Evolutionary conservation across 1,140 invertebrate genomes (phyloP), one percentile per base, ranked within the genome.

Genomic region (Andrena cerasifolii): DNA sequence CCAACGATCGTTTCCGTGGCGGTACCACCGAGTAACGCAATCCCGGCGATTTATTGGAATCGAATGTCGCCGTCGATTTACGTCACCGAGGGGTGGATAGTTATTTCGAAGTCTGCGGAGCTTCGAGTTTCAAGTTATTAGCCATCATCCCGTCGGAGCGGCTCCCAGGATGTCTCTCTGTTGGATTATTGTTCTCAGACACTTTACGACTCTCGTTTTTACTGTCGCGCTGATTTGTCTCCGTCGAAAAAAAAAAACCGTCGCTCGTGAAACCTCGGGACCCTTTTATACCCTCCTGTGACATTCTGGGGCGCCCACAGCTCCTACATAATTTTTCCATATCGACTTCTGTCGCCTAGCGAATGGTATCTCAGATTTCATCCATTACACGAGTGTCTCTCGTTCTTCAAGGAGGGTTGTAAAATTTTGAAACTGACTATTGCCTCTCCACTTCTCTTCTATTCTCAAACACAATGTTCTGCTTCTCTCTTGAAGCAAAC

Each of bases 141-240:
- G 24, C 3, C 24, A n/a, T 31, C 0, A 0, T 56, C 31, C 0
- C 51, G 7, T 8, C 26, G 26, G 1, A 18, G 53, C 4, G 31
- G 12, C 26, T 56, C 26, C 12, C 16, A 31, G 7, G 16, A 14
- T 28, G 26, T 56, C 26, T 31, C 12, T 40, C 36, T 40, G 4
- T 40, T 40, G 53, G 53, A 56, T 56, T 56, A 56, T 56, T 26
- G 53, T 28, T 56, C 28, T 26, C 26, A 5, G 26, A 8, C 26
- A 1, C 26, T 16, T 56, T 56, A 56, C 53, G 53, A 31, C 26
- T 12, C 53, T 3, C 26, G 24, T 56, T 16, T 28, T 56, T 56
- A 56, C 53, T 16, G 53, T 12, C 53, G 24, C 26, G 12, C 53
- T 31, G 53, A 56, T 56, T 56, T 56, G 53, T 56, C 31, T 54